These are phyloP conservation scores for Sebastes flavidus DNA, from an alignment of 2,797 vertebrate genomes.

Conservation along the genomic window DNA sequence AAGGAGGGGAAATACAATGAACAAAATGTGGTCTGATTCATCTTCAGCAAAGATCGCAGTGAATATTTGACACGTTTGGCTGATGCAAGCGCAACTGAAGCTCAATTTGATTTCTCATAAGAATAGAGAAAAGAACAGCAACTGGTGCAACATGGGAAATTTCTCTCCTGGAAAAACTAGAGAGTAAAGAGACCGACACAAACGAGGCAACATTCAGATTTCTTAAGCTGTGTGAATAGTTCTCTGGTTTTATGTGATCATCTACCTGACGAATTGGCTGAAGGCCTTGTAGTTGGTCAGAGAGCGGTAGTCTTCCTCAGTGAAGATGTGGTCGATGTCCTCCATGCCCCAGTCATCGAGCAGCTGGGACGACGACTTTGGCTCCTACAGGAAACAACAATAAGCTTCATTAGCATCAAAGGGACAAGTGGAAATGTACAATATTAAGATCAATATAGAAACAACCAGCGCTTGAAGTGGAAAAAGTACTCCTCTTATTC, in stretches of 20 bases:
- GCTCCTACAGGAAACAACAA: constrained; percentile 84
- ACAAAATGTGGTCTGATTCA: rapidly evolving
- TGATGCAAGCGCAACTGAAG: not conserved
- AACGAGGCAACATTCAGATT: not conserved
- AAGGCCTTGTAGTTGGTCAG: constrained; percentile 99
- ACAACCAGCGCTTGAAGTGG: no score
- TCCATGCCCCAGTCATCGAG: constrained; percentile 99
- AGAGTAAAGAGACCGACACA: not conserved
- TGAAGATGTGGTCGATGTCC: constrained; percentile 96
- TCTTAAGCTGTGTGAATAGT: not conserved
- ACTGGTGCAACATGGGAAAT: not conserved
- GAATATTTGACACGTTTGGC: not conserved
- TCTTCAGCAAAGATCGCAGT: not conserved
- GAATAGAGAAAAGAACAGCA: not conserved
- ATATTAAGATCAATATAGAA: not conserved
- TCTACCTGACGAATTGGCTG: constrained; percentile 96
- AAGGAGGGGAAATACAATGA: not conserved
- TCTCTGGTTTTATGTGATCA: not conserved
- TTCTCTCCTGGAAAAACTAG: not conserved
- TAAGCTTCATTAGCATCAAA: not conserved
- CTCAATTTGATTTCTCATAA: not conserved
- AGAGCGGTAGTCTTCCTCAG: constrained; percentile 94
- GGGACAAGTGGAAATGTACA: not conserved
- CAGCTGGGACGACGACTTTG: constrained; percentile 95
- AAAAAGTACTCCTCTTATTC: no score